These are phyloP conservation scores for Podarcis cretensis DNA, from an alignment of 2,113 vertebrate genomes.

Conservation along the genomic window DNA sequence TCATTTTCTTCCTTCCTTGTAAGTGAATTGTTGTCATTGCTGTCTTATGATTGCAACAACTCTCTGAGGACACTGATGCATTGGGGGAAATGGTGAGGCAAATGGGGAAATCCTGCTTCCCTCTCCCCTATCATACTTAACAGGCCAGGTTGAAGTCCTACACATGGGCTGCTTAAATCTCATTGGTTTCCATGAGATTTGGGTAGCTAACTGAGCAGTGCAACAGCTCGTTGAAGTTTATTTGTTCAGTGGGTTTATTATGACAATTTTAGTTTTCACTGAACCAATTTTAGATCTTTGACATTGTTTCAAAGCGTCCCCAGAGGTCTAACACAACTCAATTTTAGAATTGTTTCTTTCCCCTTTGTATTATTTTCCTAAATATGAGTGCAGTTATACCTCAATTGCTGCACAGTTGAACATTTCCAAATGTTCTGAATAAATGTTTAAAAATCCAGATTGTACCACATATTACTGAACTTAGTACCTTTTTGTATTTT, in stretches of 20 bases:
- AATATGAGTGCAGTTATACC: background rate
- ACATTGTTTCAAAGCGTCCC: background rate
- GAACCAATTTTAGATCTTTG: background rate
- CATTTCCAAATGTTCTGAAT: background rate
- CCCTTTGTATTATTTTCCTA: background rate
- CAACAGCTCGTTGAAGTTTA: background rate
- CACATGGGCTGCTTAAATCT: background rate
- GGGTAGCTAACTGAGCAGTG: background rate
- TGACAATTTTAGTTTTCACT: background rate
- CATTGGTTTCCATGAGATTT: background rate
- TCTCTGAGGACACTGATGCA: too few relatives aligned
- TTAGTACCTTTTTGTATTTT: too few relatives aligned
- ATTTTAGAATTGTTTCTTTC: background rate
- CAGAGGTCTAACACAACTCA: background rate
- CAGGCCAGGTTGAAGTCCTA: too few relatives aligned
- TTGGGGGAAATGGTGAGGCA: background rate
- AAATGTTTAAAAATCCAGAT: background rate
- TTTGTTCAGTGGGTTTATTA: slow-evolving; percentile 2
- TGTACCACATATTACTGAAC: background rate
- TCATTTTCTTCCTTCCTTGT: background rate
- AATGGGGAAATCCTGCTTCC: background rate
- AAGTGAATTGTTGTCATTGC: background rate
- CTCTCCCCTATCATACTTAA: background rate
- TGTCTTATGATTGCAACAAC: too few relatives aligned
- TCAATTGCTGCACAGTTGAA: background rate